Percentiles rank a stretch among this genome's conserved stretches.
phyloP scores from a whole-genome alignment of 2,113 vertebrate species.

The Mesocricetus auratus region DNA sequence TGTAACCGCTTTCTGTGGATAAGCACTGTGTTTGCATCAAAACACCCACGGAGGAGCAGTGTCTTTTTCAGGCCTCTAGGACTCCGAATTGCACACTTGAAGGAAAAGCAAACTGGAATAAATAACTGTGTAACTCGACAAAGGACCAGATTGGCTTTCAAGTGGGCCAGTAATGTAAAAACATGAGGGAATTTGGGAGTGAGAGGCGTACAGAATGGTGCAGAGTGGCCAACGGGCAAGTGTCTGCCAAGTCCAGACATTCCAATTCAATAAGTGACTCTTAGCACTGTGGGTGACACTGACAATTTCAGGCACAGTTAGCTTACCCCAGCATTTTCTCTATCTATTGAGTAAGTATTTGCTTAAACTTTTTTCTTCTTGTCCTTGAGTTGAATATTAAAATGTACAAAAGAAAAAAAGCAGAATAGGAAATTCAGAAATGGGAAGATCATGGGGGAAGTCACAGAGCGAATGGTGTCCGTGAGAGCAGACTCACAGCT shows the following conservation, averaged over 20 bases:
- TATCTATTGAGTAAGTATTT: not conserved
- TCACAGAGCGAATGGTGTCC: not conserved
- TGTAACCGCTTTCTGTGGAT: not conserved
- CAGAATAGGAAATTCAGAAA: not conserved
- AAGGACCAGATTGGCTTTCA: not conserved
- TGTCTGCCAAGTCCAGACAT: not conserved
- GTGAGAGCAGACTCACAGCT: not conserved
- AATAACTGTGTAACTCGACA: slow-evolving; percentile 8
- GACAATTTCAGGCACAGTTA: not conserved
- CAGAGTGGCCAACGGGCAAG: not conserved
- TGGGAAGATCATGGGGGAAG: too few relatives aligned
- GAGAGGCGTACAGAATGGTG: not conserved
- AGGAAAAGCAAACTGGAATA: not conserved
- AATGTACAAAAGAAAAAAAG: not conserved
- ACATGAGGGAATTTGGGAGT: not conserved
- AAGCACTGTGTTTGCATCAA: not conserved
- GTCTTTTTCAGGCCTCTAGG: not conserved
- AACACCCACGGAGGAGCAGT: not conserved
- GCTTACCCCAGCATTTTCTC: not conserved
- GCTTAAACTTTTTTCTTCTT: not conserved
- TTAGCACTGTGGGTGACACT: not conserved
- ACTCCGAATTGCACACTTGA: not conserved
- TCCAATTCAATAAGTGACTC: not conserved
- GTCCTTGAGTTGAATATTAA: not conserved
- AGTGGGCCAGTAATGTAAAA: not conserved